phyloP scores from a whole-genome alignment of 2,888 invertebrate species.

The Ectobius pallidus region DNA sequence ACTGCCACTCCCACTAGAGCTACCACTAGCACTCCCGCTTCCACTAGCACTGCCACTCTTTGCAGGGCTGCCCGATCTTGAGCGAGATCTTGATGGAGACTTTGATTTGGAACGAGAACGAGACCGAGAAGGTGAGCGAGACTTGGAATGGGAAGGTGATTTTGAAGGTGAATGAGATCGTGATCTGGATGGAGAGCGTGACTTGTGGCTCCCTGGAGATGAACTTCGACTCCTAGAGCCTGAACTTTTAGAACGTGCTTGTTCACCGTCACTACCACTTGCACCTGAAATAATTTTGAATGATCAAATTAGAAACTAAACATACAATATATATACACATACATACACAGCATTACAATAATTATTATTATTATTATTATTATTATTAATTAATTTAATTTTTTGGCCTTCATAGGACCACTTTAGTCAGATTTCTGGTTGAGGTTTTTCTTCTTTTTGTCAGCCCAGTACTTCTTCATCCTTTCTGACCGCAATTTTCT shows the following conservation, averaged over 20 bases:
- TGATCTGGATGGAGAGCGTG: slow-evolving; percentile 46
- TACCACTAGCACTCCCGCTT: slow-evolving; percentile 50
- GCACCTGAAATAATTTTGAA: too few species aligned
- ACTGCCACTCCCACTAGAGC: slow-evolving; percentile 51
- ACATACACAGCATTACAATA: too few species aligned
- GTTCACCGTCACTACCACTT: slow-evolving; percentile 45
- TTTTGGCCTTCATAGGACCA: too few species aligned
- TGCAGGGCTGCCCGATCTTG: slow-evolving; percentile 44
- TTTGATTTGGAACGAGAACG: slow-evolving; percentile 46
- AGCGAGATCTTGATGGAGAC: slow-evolving; percentile 45
- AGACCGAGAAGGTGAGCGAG: slow-evolving; percentile 46
- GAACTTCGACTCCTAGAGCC: slow-evolving; percentile 49
- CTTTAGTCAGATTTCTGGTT: too few species aligned
- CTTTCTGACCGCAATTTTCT: too few species aligned
- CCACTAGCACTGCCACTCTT: slow-evolving; percentile 49
- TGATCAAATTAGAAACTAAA: not conserved
- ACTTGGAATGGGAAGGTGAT: slow-evolving; percentile 52
- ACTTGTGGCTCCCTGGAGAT: slow-evolving; percentile 52
- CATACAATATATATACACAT: not conserved
- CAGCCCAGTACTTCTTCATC: too few species aligned
- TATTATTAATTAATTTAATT: not conserved
- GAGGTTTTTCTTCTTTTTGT: too few species aligned
- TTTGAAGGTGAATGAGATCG: slow-evolving; percentile 44
- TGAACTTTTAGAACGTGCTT: slow-evolving; percentile 47
- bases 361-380: not conserved